Percentiles rank a stretch among this genome's conserved stretches.
Evolutionary conservation across 2,113 vertebrate genomes (phyloP).

Genomic region (Lonchura striata): DNA sequence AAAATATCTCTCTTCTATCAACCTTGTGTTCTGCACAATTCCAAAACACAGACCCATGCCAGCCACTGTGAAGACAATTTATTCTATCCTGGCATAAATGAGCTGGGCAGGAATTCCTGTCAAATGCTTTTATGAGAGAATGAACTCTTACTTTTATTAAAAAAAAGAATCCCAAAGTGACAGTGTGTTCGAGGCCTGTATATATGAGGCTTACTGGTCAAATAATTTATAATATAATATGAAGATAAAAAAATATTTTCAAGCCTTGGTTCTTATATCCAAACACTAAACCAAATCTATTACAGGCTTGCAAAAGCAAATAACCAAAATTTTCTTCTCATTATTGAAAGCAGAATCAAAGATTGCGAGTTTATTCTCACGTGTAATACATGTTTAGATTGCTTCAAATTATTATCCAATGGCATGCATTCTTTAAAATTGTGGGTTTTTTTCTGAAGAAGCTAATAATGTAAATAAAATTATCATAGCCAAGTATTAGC

Average conservation of each 20-base stretch:
- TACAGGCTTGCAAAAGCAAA: not conserved
- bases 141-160: fast-evolving
- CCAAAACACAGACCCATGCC: not conserved
- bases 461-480: not conserved
- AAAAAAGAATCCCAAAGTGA: not conserved
- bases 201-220: not conserved
- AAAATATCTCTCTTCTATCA: not conserved
- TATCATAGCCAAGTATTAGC: not conserved
- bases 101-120: not conserved
- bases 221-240: not conserved
- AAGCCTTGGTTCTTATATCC: not conserved
- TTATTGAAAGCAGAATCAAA: not conserved
- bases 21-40: not conserved
- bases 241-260: not conserved
- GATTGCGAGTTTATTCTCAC: not conserved
- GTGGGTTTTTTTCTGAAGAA: not conserved
- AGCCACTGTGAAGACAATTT: not conserved
- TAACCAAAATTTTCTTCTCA: not conserved
- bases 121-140: not conserved
- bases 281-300: not conserved
- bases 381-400: not conserved
- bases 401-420: not conserved
- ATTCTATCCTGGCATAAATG: not conserved
- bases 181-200: not conserved
- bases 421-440: not conserved